Evolutionary conservation across 2,113 vertebrate genomes (phyloP).

Genomic region (Orthonyx spaldingii): DNA sequence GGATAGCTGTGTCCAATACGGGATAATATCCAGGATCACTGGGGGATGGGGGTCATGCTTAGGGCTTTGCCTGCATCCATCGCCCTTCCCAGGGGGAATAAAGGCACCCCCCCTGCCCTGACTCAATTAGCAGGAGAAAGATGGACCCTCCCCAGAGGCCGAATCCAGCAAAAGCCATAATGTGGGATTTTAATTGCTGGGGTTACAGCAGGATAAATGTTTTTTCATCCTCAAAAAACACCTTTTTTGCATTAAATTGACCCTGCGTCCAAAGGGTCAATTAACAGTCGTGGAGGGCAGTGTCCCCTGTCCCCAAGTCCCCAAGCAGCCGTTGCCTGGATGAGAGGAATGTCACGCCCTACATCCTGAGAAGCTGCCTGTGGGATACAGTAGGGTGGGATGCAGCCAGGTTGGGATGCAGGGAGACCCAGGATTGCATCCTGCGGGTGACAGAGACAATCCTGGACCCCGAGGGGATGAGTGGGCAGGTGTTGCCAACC

Average conservation of each 20-base stretch:
- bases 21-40: background rate
- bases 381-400: background rate
- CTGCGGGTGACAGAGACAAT: background rate
- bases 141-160: background rate
- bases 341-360: background rate
- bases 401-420: fast-evolving
- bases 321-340: no score
- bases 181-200: background rate
- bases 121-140: background rate
- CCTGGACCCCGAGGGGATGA: background rate
- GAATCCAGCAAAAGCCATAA: background rate
- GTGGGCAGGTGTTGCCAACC: fast-evolving
- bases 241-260: background rate
- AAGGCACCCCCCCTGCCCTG: fast-evolving
- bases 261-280: fast-evolving
- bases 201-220: fast-evolving
- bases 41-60: background rate
- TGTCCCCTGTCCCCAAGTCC: background rate
- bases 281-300: background rate
- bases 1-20: background rate
- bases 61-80: background rate
- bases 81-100: background rate
- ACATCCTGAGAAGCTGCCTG: background rate
- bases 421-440: fast-evolving
- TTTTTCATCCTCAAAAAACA: fast-evolving